Evolutionary conservation across 2,797 vertebrate genomes (phyloP).

Genomic region (Neostethus bicornis): DNA sequence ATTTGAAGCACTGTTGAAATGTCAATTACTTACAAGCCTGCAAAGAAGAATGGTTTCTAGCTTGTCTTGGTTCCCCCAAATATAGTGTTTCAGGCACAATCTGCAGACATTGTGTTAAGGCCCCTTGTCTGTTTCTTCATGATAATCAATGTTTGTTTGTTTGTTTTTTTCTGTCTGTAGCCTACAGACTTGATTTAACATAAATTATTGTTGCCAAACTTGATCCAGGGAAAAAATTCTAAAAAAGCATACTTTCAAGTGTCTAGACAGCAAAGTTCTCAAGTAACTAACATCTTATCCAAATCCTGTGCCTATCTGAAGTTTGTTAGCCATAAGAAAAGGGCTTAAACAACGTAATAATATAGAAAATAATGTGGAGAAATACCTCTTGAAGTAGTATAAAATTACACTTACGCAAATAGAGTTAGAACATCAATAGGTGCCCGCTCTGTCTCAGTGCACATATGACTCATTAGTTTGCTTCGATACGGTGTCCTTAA

Average conservation of each 20-base stretch:
- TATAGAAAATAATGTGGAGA: too few relatives aligned
- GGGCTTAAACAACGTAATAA: background rate
- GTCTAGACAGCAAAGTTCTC: background rate
- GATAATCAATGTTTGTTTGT: too few relatives aligned
- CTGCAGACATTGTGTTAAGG: too few relatives aligned
- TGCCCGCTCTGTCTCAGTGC: background rate
- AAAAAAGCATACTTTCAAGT: background rate
- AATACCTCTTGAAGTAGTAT: constrained; percentile 10
- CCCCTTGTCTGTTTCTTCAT: too few relatives aligned
- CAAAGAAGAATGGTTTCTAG: too few relatives aligned
- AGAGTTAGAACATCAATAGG: background rate
- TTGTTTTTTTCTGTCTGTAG: too few relatives aligned
- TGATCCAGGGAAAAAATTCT: background rate
- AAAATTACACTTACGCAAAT: constrained; percentile 2
- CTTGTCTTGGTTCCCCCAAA: too few relatives aligned
- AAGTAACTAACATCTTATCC: background rate
- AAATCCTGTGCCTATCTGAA: background rate
- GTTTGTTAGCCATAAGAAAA: background rate
- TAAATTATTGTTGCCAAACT: background rate
- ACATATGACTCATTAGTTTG: constrained; percentile 36
- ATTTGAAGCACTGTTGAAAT: too few relatives aligned
- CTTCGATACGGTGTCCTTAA: constrained; percentile 10
- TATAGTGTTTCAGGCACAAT: too few relatives aligned
- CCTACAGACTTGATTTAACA: too few relatives aligned
- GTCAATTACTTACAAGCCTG: too few relatives aligned